Conservation (phyloP, 2,888 invertebrate genomes). For the Poecilus cupreus region DNA sequence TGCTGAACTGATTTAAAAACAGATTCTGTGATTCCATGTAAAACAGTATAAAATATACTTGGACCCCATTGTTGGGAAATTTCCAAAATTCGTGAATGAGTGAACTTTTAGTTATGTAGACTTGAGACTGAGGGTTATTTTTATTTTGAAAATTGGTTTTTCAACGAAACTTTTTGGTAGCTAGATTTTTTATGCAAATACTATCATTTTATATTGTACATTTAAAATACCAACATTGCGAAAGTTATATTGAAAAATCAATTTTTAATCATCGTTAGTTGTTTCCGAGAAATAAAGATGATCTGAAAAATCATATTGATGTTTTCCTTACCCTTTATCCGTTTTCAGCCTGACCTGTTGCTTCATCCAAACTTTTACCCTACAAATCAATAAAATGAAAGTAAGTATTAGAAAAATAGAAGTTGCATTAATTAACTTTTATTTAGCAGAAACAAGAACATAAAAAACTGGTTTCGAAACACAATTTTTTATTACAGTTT, state of each 20-base stretch:
- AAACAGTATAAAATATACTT: slow-evolving; percentile 41
- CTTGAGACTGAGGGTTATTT: slow-evolving; percentile 54
- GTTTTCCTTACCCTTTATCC: background rate
- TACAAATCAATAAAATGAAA: background rate
- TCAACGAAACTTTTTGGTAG: background rate
- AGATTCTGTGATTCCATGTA: slow-evolving; percentile 55
- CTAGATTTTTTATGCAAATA: slow-evolving; percentile 26
- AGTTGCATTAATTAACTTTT: background rate
- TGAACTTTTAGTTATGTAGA: slow-evolving; percentile 46
- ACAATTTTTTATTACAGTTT: slow-evolving; percentile 43
- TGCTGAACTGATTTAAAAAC: slow-evolving; percentile 48
- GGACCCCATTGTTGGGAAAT: background rate
- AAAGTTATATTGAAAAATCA: slow-evolving; percentile 46
- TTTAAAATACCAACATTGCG: background rate
- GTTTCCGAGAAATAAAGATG: slow-evolving; percentile 47
- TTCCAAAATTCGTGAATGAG: slow-evolving; percentile 37
- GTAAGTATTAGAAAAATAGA: background rate
- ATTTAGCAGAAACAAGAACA: slow-evolving; percentile 39
- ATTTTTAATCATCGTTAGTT: slow-evolving; percentile 54
- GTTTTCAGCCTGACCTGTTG: background rate
- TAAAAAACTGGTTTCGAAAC: slow-evolving; percentile 39
- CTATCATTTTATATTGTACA: slow-evolving; percentile 25
- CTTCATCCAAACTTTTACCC: background rate
- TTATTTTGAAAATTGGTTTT: slow-evolving; percentile 45
- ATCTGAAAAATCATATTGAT: slow-evolving; percentile 49